phyloP scores from a whole-genome alignment of 2,113 vertebrate genomes.

The Scartelaos histophorus region DNA sequence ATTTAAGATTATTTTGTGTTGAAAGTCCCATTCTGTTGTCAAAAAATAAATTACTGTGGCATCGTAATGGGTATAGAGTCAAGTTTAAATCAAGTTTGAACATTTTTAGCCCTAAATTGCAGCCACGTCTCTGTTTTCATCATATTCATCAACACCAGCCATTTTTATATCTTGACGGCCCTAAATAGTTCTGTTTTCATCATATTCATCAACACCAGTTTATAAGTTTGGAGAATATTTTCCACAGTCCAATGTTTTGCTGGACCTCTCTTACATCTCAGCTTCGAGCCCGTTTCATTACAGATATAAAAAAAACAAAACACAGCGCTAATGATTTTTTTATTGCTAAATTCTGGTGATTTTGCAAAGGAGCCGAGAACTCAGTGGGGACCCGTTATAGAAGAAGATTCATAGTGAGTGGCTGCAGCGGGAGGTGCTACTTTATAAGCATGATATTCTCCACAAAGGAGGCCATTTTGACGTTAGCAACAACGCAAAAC shows the following conservation, averaged over 20 bases:
- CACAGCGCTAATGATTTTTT: constrained; percentile 5
- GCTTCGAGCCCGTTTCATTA: background rate
- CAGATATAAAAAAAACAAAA: no score
- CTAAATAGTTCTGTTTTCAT: background rate
- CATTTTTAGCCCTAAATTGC: no score
- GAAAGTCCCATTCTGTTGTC: no score
- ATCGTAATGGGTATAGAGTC: background rate
- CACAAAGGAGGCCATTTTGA: background rate
- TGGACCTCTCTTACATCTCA: background rate
- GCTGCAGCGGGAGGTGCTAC: background rate
- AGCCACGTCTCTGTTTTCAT: background rate
- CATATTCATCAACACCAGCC: no score
- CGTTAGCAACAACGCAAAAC: background rate
- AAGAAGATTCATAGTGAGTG: constrained; percentile 5
- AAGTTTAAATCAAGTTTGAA: background rate
- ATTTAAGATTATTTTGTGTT: no score
- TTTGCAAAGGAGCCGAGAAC: background rate
- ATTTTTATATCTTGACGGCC: no score
- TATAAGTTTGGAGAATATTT: background rate
- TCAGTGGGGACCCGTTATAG: background rate
- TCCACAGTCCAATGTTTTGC: background rate
- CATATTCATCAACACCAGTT: background rate
- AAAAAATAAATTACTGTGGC: no score
- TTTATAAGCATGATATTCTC: constrained; percentile 4
- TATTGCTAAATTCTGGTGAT: background rate